These are phyloP conservation scores for Heliconius charithonia DNA, from an alignment of 2,888 invertebrate species.

Conservation along the genomic window DNA sequence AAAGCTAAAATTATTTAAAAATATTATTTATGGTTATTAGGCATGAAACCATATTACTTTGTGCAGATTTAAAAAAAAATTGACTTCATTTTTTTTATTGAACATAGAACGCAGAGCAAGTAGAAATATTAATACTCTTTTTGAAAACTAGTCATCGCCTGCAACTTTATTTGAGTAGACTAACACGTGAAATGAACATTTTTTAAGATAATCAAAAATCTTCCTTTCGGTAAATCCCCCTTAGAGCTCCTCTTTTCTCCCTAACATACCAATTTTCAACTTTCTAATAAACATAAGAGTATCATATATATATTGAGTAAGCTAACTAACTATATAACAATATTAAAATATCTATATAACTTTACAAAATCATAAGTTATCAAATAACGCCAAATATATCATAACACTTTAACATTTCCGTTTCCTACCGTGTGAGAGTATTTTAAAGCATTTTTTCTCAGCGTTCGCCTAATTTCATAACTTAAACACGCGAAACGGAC, in stretches of 20 bases:
- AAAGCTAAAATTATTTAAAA: not conserved
- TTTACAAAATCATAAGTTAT: not conserved
- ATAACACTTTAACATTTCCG: slow-evolving; percentile 34
- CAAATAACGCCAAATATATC: slow-evolving; percentile 19
- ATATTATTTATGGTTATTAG: not conserved
- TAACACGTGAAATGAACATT: not conserved
- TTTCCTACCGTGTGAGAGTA: slow-evolving; percentile 41
- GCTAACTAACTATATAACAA: too few species aligned
- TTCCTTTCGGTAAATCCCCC: too few species aligned
- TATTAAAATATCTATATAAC: not conserved
- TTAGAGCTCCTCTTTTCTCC: too few species aligned
- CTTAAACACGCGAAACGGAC: slow-evolving; percentile 59
- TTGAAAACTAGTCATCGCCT: not conserved
- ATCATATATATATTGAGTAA: too few species aligned
- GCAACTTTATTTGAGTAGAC: not conserved
- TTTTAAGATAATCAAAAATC: not conserved
- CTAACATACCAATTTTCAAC: not conserved
- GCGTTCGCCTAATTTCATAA: slow-evolving; percentile 46
- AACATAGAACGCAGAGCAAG: not conserved
- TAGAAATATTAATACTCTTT: not conserved
- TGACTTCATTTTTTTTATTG: not conserved
- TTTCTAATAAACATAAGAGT: too few species aligned
- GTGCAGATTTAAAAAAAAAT: not conserved
- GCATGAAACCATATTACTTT: not conserved
- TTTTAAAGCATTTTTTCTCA: slow-evolving; percentile 44